Base-by-base conservation (phyloP, 2,797 vertebrate species). In the Brotula barbata region DNA sequence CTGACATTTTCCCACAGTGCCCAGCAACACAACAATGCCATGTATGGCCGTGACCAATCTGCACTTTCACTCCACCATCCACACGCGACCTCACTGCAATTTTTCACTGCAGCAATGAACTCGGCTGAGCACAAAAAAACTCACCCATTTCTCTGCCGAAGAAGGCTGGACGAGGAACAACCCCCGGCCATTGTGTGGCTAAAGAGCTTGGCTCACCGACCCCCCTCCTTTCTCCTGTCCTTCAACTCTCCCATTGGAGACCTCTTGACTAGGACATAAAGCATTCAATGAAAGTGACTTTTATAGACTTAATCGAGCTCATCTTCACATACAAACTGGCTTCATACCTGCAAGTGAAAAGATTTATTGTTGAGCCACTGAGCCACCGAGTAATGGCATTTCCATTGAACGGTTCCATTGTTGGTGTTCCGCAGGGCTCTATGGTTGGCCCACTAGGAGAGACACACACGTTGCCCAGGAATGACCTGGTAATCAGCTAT, bases 1-100 rank as follows among this genome's bases (percentile, higher is more conserved):
- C 78, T 88, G 94, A 92, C 91, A 95, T 93, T 98, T 98, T 98
- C 96, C 96, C 96, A 98, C 96, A 96, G 94, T 90, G 94, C 90
- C 82, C 78, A 11, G 71, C 89, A 88, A 73, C 71, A 77, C 83
- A 89, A 96, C 94, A 96, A 96, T 93, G 90, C 91, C 75, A 59
- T 71, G 85, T 88, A 90, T 90, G 91, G 89, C 94, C 90, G 75
- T 97, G 94, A 96, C 95, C 94, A 97, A 98, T 98, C 73, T 52
- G 55, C 90, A 92, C 93, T 93, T 97, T 97, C 91, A 93, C 90
- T 93, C 89, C 91, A 91, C 93, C 93, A 92, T 95, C 95, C 94
- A 96, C 95, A 97, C 93, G 94, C 93, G 94, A 98, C 95, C 96
- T 93, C 92, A 85, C 90, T 86, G 93, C 86, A 91, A 95, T 97